A percentile compares a stretch with the other conserved stretches of the same genome.
phyloP scores from a whole-genome alignment of 2,113 vertebrate species.

The Orcinus orca region DNA sequence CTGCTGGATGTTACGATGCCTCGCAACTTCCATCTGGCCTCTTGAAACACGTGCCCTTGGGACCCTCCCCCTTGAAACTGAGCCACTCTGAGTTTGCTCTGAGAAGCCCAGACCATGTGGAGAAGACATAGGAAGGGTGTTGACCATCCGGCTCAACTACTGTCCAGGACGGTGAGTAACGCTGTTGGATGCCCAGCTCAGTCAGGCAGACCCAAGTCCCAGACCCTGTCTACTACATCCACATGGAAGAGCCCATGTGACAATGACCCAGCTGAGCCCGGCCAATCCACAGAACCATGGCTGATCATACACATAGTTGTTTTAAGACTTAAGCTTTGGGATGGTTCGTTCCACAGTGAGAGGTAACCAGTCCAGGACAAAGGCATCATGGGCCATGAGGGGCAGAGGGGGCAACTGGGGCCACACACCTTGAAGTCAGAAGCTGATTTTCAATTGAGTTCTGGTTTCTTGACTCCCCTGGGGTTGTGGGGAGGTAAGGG shows the following conservation, averaged over 20 bases:
- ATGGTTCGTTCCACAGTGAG: neutral
- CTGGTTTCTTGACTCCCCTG: neutral
- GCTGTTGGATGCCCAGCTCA: neutral
- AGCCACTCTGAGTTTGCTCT: neutral
- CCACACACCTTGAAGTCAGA: neutral
- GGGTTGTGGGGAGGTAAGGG: neutral
- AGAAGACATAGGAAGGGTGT: neutral
- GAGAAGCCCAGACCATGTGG: neutral
- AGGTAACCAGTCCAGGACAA: neutral
- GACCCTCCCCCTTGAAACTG: neutral
- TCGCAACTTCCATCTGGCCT: neutral
- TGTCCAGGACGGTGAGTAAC: no score
- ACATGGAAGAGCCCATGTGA: neutral
- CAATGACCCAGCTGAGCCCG: neutral
- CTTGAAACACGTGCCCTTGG: neutral
- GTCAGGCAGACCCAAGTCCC: neutral
- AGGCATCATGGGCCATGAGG: neutral
- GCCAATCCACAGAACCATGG: neutral
- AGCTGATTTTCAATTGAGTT: neutral
- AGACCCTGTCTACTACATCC: neutral
- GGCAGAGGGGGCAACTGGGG: neutral
- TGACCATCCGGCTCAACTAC: neutral
- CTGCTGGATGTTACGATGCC: neutral
- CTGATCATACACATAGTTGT: neutral
- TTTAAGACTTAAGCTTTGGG: neutral